Evolutionary conservation across 2,888 invertebrate species (phyloP).

Genomic region (Leucoma salicis): DNA sequence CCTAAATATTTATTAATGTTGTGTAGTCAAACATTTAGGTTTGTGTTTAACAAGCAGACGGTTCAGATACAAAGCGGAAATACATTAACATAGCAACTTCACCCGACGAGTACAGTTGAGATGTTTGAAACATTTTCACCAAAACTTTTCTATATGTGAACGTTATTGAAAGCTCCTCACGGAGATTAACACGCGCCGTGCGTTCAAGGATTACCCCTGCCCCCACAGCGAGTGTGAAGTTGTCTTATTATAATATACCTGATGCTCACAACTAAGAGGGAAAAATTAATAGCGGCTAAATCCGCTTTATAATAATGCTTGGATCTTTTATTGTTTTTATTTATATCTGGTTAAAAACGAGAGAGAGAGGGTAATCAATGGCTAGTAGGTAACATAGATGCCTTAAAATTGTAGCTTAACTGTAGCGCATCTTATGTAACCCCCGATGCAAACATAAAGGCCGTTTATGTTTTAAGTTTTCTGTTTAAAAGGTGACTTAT

Average conservation of each 20-base stretch:
- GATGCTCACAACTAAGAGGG: constrained; percentile 36
- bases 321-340: too few relatives aligned
- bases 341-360: too few relatives aligned
- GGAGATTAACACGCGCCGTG: constrained; percentile 73
- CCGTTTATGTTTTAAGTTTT: too few relatives aligned
- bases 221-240: constrained; percentile 55
- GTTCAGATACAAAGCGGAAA: constrained; percentile 74
- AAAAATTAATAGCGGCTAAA: constrained; percentile 43
- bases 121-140: constrained; percentile 75
- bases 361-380: too few relatives aligned
- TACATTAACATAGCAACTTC: constrained; percentile 78
- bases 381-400: too few relatives aligned
- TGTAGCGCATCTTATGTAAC: too few relatives aligned
- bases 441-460: too few relatives aligned
- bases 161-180: constrained; percentile 75
- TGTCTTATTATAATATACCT: constrained; percentile 61
- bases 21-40: constrained; percentile 19
- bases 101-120: constrained; percentile 50
- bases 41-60: constrained; percentile 62
- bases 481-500: too few relatives aligned
- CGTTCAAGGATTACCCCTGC: constrained; percentile 66
- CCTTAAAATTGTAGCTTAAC: too few relatives aligned
- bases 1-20: not conserved
- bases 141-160: constrained; percentile 76
- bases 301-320: not conserved